These are phyloP conservation scores for Brotula barbata DNA, from an alignment of 2,797 vertebrate genomes.

Conservation along the genomic window DNA sequence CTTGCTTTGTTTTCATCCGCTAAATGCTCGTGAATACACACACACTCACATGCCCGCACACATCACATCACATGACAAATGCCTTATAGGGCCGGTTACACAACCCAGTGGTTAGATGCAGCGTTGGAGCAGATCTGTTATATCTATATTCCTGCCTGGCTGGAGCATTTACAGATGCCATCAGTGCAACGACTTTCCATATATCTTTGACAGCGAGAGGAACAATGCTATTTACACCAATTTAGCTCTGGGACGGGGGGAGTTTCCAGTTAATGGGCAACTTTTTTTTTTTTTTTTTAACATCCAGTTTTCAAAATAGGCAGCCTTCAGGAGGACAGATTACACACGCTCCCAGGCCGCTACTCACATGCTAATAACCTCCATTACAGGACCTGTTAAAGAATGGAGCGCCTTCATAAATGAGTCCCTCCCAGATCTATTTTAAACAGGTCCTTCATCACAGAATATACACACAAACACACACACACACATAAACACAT, in stretches of 20 bases:
- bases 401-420: slow-evolving; percentile 36
- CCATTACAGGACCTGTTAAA: slow-evolving; percentile 59
- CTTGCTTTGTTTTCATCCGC: slow-evolving; percentile 56
- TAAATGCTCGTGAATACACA: slow-evolving; percentile 49
- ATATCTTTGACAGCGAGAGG: slow-evolving; percentile 69
- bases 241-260: slow-evolving; percentile 49
- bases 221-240: slow-evolving; percentile 75
- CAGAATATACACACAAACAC: slow-evolving; percentile 3
- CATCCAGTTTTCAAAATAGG: slow-evolving; percentile 64
- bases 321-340: slow-evolving; percentile 64
- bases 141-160: slow-evolving; percentile 65
- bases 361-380: slow-evolving; percentile 68
- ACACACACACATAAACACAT: slow-evolving; percentile 1
- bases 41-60: slow-evolving; percentile 16
- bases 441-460: slow-evolving; percentile 25
- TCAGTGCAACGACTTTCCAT: slow-evolving; percentile 68
- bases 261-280: slow-evolving; percentile 59
- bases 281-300: slow-evolving; percentile 54
- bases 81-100: slow-evolving; percentile 63
- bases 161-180: slow-evolving; percentile 71
- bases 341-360: slow-evolving; percentile 51
- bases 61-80: slow-evolving; percentile 61
- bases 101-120: slow-evolving; percentile 69
- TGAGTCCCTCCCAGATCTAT: slow-evolving; percentile 30
- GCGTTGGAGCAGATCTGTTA: slow-evolving; percentile 66